Conservation (phyloP, 2,888 invertebrate species). For the Colostygia pectinataria region DNA sequence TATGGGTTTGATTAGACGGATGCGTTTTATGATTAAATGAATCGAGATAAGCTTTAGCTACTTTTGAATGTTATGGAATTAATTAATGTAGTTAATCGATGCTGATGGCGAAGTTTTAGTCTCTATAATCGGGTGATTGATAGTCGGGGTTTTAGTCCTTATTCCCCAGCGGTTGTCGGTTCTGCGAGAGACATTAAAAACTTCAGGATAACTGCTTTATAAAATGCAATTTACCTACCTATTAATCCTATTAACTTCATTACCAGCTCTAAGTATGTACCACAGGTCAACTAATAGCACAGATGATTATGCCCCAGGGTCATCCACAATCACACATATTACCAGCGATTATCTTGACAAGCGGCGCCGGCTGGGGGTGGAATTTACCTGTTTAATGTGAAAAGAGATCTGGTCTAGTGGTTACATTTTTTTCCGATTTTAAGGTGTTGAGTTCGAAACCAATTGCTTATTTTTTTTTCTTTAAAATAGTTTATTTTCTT, state of each 20-base stretch:
- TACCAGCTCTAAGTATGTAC: background rate
- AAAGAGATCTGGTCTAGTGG: no score
- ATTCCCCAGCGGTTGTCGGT: background rate
- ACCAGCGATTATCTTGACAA: conserved; percentile 33
- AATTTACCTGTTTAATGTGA: conserved; percentile 14
- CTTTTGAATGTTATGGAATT: background rate
- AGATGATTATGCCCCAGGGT: conserved; percentile 12
- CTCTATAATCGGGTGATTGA: no score
- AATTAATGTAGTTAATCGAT: background rate
- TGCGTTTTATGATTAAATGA: conserved; percentile 27
- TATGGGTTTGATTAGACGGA: conserved; percentile 27
- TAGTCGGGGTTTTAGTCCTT: no score
- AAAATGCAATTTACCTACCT: no score
- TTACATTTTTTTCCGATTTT: no score
- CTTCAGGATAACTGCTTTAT: no score
- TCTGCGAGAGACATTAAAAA: no score
- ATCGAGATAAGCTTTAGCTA: conserved; percentile 15
- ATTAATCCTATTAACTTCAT: background rate
- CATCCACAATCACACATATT: conserved; percentile 12
- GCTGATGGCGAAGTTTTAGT: no score
- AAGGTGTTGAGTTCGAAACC: no score
- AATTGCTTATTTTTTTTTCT: no score
- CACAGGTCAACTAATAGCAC: background rate
- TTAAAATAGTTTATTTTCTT: no score
- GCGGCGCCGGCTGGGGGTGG: no score